Evolutionary conservation across 2,797 vertebrate genomes (phyloP).

Genomic region (Vespertilio murinus): DNA sequence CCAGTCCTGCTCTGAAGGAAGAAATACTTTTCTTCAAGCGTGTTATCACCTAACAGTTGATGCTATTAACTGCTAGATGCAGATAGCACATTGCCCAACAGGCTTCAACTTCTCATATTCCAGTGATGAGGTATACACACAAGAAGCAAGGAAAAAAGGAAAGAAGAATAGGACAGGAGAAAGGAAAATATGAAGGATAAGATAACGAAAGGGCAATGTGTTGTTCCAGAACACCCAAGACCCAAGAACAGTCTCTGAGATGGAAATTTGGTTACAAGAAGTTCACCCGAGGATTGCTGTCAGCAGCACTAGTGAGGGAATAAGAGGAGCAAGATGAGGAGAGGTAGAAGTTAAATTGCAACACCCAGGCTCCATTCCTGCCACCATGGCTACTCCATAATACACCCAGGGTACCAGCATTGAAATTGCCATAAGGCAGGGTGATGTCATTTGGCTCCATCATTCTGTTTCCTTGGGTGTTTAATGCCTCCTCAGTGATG

Average conservation of each 20-base stretch:
- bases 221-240: background rate
- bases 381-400: background rate
- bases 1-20: background rate
- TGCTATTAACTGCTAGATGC: background rate
- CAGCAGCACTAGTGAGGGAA: background rate
- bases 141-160: background rate
- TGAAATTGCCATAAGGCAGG: background rate
- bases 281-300: background rate
- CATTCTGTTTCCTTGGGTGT: background rate
- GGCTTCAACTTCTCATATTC: background rate
- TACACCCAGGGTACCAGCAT: background rate
- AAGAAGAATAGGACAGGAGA: background rate
- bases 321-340: background rate
- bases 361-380: background rate
- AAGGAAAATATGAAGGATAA: background rate
- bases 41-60: background rate
- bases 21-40: background rate
- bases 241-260: background rate
- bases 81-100: background rate
- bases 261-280: background rate
- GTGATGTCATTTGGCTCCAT: background rate
- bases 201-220: background rate
- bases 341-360: background rate
- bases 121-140: background rate
- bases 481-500: background rate